phyloP scores from a whole-genome alignment of 2,113 vertebrate species.

The Danionella cerebrum region DNA sequence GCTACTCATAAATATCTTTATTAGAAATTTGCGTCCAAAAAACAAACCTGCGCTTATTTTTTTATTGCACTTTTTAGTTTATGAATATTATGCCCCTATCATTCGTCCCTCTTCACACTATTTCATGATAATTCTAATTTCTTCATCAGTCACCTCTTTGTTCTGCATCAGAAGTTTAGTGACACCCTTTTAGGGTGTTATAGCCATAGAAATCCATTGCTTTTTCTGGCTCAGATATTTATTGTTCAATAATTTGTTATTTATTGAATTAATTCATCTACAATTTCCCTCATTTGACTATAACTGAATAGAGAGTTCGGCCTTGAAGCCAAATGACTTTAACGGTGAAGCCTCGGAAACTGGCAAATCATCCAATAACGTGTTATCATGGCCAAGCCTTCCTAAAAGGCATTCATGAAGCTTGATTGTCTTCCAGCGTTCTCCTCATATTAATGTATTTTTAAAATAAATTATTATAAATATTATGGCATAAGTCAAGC shows the following conservation, averaged over 20 bases:
- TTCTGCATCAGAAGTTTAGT: constrained; percentile 38
- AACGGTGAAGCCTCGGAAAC: constrained; percentile 22
- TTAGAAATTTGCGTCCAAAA: too few species aligned
- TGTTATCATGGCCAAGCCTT: constrained; percentile 17
- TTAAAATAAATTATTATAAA: too few species aligned
- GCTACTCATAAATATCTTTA: too few species aligned
- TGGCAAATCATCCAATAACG: constrained; percentile 21
- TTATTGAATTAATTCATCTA: constrained; percentile 21
- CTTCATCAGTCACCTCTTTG: not conserved
- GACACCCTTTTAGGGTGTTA: constrained; percentile 1
- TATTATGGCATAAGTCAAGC: too few species aligned
- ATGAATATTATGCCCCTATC: too few species aligned
- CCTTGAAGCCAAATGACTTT: constrained; percentile 26
- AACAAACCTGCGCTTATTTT: too few species aligned
- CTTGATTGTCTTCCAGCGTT: constrained; percentile 6
- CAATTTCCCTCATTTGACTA: constrained; percentile 27
- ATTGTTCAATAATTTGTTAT: constrained; percentile 21
- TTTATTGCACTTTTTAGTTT: too few species aligned
- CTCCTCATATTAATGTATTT: not conserved
- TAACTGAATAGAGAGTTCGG: constrained; percentile 10
- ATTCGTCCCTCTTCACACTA: too few species aligned
- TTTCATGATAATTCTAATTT: not conserved
- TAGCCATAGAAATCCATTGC: not conserved
- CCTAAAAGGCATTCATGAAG: constrained; percentile 24
- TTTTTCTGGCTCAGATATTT: constrained; percentile 4